These are phyloP conservation scores for Megamerina dolium DNA, from an alignment of 2,888 invertebrate genomes.

Conservation along the genomic window DNA sequence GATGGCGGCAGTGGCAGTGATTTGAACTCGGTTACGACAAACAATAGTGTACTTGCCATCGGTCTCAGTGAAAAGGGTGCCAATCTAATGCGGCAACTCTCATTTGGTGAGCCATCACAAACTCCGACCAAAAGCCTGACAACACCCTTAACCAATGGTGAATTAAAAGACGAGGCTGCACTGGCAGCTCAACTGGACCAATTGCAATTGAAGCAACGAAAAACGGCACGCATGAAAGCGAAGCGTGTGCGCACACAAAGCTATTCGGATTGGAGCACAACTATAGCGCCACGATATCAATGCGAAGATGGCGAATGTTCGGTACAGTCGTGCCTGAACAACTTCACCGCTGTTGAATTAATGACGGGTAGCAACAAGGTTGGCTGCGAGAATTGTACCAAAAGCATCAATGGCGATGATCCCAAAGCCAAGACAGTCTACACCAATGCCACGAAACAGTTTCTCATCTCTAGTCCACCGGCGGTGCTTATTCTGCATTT, in stretches of 20 bases:
- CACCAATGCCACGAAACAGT: slow-evolving; percentile 76
- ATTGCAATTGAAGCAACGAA: slow-evolving; percentile 17
- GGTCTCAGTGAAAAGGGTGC: slow-evolving; percentile 45
- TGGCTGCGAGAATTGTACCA: slow-evolving; percentile 84
- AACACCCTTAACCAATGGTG: slow-evolving; percentile 20
- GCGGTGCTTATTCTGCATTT: slow-evolving; percentile 90
- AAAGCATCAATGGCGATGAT: slow-evolving; percentile 60
- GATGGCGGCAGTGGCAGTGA: slow-evolving; percentile 22
- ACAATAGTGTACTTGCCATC: slow-evolving; percentile 35
- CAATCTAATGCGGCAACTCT: slow-evolving; percentile 37
- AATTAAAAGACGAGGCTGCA: slow-evolving; percentile 18
- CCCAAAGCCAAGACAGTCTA: slow-evolving; percentile 68
- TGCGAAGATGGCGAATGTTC: slow-evolving; percentile 76
- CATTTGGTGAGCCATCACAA: slow-evolving; percentile 18
- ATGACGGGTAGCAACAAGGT: slow-evolving; percentile 91
- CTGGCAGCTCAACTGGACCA: slow-evolving; percentile 26
- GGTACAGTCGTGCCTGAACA: slow-evolving; percentile 82
- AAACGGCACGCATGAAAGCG: slow-evolving; percentile 21
- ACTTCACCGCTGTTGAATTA: slow-evolving; percentile 86
- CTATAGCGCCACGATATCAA: slow-evolving; percentile 62
- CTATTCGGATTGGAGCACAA: slow-evolving; percentile 51
- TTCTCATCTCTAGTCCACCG: slow-evolving; percentile 85
- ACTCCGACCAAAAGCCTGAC: slow-evolving; percentile 5
- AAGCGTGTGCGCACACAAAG: slow-evolving; percentile 46
- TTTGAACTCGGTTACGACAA: slow-evolving; percentile 13